Base-by-base conservation (phyloP, 2,113 vertebrate species). In the Seriola aureovittata region DNA sequence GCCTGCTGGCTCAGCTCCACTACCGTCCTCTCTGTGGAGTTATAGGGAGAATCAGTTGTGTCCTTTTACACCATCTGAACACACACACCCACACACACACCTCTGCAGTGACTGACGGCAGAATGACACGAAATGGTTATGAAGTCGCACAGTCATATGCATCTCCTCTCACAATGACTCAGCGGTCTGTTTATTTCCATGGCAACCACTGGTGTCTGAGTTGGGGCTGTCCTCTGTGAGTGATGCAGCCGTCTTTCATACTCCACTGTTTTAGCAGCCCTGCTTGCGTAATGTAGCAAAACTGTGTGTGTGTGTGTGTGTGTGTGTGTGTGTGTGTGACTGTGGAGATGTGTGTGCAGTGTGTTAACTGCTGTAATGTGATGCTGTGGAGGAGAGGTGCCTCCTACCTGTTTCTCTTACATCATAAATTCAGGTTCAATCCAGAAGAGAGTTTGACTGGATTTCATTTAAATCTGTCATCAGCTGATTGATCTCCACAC, bases 141-240 rank as follows among this genome's bases (percentile, higher is more conserved):
- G 13, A 44, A 62, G 38, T 58, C 72, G 40, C 67, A 21, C 16
- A 21, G 54, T 63, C 3, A 0, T 54, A 65, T n/a, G 46, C 57
- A 8, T 66, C 52, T 44, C 52, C 23, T 32, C 52, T 58, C 21
- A 9, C n/a, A 64, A 63, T 92, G 86, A 91, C 84, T 75, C 74
- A 86, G 82, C 81, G 81, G 29, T 74, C 65, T 38, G 9, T 75
- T 46, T 9, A 76, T 92, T 82, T 76, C 91, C 80, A 93, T 89
- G 89, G 88, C 84, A 93, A 91, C 89, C 57, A 44, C 73, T 58
- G 29, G 4, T 75, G 40, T 23, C 73, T 82, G 23, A 10, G 14
- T 59, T 8, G 14, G 50, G 14, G 3, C 19, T 57, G 29, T 68
- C 29, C 23, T 78, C 5, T 50, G 71, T 60, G 42, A 46, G 17